Evolutionary conservation across 2,888 invertebrate species (phyloP).

Genomic region (Nomada hirtipes): DNA sequence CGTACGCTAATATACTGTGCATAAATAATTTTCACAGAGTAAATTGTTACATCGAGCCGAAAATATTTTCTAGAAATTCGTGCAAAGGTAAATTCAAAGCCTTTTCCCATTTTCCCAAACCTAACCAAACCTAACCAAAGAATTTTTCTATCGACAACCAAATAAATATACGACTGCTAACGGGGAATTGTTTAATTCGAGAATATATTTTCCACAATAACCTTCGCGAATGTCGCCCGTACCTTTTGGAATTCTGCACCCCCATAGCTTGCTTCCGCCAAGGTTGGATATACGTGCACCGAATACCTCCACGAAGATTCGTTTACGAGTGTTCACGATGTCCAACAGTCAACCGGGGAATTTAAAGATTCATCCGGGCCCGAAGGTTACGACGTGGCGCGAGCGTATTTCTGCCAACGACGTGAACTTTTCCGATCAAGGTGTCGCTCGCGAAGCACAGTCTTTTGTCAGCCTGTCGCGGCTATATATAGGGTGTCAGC

Average conservation of each 20-base stretch:
- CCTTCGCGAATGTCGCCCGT: background rate
- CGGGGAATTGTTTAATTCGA: too few relatives aligned
- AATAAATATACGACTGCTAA: too few relatives aligned
- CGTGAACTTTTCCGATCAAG: slow-evolving; percentile 33
- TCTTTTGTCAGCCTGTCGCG: slow-evolving; percentile 34
- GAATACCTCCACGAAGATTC: background rate
- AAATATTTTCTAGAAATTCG: too few relatives aligned
- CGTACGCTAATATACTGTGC: too few relatives aligned
- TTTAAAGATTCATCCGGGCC: slow-evolving; percentile 48
- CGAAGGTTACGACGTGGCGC: slow-evolving; percentile 31
- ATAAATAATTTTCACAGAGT: too few relatives aligned
- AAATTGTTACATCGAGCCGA: too few relatives aligned
- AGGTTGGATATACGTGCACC: background rate
- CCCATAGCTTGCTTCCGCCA: slow-evolving; percentile 47
- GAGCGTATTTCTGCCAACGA: slow-evolving; percentile 25
- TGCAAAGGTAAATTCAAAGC: too few relatives aligned
- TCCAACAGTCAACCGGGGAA: slow-evolving; percentile 33
- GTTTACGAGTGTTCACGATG: slow-evolving; percentile 4
- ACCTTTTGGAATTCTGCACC: slow-evolving; percentile 63
- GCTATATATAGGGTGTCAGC: background rate
- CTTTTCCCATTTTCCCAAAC: too few relatives aligned
- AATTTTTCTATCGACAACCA: too few relatives aligned
- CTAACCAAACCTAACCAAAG: too few relatives aligned
- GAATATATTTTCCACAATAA: background rate
- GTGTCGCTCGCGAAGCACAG: background rate